Percentiles rank a stretch among this genome's conserved stretches.
Conservation (phyloP, 1,140 invertebrate species). For the Charaxes varanes region DNA sequence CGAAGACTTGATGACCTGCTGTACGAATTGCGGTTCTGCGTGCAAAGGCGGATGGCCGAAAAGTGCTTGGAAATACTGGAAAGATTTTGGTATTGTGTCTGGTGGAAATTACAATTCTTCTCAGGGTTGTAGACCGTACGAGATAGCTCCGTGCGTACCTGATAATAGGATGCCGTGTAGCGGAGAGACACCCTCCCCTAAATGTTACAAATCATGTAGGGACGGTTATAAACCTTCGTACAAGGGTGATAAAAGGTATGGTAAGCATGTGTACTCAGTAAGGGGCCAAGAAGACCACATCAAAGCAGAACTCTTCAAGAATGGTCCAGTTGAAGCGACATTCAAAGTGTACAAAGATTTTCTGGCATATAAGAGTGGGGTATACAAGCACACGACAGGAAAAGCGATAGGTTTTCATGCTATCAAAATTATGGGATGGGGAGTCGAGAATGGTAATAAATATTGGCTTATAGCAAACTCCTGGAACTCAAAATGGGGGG, state of each 20-base stretch:
- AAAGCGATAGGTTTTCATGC: slow-evolving; percentile 90
- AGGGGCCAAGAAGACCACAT: slow-evolving; percentile 81
- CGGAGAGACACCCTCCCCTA: slow-evolving; percentile 82
- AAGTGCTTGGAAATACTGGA: slow-evolving; percentile 91
- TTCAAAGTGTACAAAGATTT: slow-evolving; percentile 94
- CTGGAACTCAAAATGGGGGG: slow-evolving; percentile 94
- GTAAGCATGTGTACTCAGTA: slow-evolving; percentile 84
- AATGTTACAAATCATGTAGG: slow-evolving; percentile 84
- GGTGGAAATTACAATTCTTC: slow-evolving; percentile 87
- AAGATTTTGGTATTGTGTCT: slow-evolving; percentile 84
- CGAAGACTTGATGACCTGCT: slow-evolving; percentile 92
- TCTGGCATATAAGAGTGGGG: slow-evolving; percentile 87
- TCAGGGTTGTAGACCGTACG: too few relatives aligned
- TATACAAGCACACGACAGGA: slow-evolving; percentile 89
- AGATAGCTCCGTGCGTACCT: slow-evolving; percentile 88
- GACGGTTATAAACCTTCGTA: slow-evolving; percentile 82
- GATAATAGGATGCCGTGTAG: slow-evolving; percentile 83
- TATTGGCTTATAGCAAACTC: too few relatives aligned
- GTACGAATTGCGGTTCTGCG: slow-evolving; percentile 87
- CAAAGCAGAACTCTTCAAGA: slow-evolving; percentile 87
- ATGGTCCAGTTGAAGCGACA: slow-evolving; percentile 93
- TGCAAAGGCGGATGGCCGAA: slow-evolving; percentile 88
- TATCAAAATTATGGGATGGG: slow-evolving; percentile 92
- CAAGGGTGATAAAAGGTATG: slow-evolving; percentile 85
- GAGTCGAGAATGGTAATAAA: slow-evolving; percentile 83